Percentiles rank a stretch among this genome's conserved stretches.
These are phyloP conservation scores for Gymnothorax reevesii DNA, from an alignment of 2,797 vertebrate species.

Conservation along the genomic window DNA sequence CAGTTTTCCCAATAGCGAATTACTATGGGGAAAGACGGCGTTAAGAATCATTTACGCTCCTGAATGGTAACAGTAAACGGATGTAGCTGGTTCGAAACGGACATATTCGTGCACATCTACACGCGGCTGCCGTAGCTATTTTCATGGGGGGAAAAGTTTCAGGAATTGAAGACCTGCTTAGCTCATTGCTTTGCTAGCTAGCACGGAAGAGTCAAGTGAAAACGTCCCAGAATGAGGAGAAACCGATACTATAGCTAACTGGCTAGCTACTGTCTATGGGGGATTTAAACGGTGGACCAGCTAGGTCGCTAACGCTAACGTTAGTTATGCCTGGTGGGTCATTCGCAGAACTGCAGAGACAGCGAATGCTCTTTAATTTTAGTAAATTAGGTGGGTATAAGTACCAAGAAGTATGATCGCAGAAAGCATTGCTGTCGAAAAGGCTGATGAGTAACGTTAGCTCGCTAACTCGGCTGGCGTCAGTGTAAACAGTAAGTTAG, in stretches of 20 bases:
- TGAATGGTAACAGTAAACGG: neutral
- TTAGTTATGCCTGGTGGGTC: neutral
- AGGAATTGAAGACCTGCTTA: neutral
- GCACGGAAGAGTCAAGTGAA: slow-evolving; percentile 10
- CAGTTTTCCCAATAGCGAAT: slow-evolving; percentile 6
- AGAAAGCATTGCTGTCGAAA: neutral
- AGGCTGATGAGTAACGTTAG: neutral
- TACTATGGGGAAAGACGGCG: neutral
- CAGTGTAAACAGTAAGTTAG: slow-evolving; percentile 21
- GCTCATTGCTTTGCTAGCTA: slow-evolving; percentile 29
- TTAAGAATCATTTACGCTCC: neutral
- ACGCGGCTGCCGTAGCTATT: neutral
- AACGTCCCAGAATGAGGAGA: slow-evolving; percentile 15
- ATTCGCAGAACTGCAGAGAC: neutral
- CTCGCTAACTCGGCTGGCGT: neutral
- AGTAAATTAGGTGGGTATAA: neutral
- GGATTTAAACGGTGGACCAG: slow-evolving; percentile 13
- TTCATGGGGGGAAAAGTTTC: neutral
- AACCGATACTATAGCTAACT: neutral
- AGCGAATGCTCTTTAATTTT: neutral
- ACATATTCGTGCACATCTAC: neutral
- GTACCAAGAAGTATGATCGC: neutral
- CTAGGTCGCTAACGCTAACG: neutral
- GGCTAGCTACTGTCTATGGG: neutral
- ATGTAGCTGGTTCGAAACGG: neutral